Conservation (phyloP, 2,113 vertebrate species). For the Pollachius pollachius region DNA sequence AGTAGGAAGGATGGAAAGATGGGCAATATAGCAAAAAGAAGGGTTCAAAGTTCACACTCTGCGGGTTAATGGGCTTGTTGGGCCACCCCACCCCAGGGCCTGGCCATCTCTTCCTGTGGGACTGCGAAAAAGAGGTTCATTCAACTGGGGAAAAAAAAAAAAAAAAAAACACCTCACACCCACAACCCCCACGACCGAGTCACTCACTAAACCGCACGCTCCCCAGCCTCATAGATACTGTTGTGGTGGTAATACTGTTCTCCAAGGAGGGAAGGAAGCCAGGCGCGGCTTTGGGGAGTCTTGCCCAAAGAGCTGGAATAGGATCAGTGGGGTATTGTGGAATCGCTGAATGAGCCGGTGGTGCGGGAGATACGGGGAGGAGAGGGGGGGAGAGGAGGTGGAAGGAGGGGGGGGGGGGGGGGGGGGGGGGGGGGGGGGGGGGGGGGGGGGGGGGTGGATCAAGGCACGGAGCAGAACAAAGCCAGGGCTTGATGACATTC, state of each 20-base stretch:
- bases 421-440: constrained; percentile 39
- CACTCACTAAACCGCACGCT: constrained; percentile 29
- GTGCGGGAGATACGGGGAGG: constrained; percentile 19
- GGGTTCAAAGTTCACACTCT: no score
- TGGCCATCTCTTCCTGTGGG: constrained; percentile 31
- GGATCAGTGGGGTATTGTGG: constrained; percentile 20
- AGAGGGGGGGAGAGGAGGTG: constrained; percentile 22
- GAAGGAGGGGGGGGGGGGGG: constrained; percentile 32
- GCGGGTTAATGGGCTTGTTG: neutral
- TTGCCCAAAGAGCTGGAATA: constrained; percentile 45
- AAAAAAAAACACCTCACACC: neutral
- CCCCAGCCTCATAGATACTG: constrained; percentile 33
- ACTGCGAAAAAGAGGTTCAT: constrained; percentile 23
- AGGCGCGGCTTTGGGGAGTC: constrained; percentile 33
- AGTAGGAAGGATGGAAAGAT: no score
- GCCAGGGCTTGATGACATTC: constrained; percentile 35
- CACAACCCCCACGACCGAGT: constrained; percentile 19
- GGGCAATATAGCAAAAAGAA: no score
- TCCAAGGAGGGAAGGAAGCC: constrained; percentile 30
- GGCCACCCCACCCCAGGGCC: constrained; percentile 1
- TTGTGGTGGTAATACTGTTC: constrained; percentile 13
- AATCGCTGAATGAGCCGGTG: constrained; percentile 19
- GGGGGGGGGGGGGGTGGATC: constrained; percentile 4
- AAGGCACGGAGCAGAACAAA: constrained; percentile 17
- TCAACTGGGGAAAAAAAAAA: constrained; percentile 3